Conservation (phyloP, 2,113 vertebrate genomes). For the Proterorhinus semilunaris region DNA sequence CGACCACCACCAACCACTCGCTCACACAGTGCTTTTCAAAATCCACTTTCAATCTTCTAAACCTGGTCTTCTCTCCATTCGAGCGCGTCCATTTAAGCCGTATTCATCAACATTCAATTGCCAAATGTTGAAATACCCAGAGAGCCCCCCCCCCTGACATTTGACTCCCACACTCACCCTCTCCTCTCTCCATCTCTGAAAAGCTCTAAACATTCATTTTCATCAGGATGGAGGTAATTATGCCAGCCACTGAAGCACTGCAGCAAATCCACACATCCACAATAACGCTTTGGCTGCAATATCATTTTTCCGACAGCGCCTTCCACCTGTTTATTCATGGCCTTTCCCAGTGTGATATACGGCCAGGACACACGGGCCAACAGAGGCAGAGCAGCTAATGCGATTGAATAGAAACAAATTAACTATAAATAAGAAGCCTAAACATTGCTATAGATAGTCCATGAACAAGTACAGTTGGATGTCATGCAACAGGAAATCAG, state of each 20-base stretch:
- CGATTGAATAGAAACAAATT: constrained; percentile 59
- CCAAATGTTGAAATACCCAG: constrained; percentile 35
- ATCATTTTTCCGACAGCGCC: constrained; percentile 58
- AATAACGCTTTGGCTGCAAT: constrained; percentile 64
- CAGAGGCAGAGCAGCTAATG: constrained; percentile 57
- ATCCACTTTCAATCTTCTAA: neutral
- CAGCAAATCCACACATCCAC: constrained; percentile 57
- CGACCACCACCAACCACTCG: too few relatives aligned
- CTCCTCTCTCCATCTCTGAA: constrained; percentile 31
- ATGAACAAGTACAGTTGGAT: neutral
- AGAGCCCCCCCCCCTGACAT: constrained; percentile 30
- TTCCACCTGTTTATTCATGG: constrained; percentile 65
- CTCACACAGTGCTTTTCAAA: too few relatives aligned
- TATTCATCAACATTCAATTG: constrained; percentile 44
- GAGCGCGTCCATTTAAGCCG: constrained; percentile 24
- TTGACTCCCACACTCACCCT: constrained; percentile 41
- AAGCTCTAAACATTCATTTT: constrained; percentile 54
- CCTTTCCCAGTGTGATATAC: constrained; percentile 57
- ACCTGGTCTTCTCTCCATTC: neutral
- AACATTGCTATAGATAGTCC: neutral
- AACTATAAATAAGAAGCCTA: constrained; percentile 23
- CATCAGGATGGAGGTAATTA: constrained; percentile 61
- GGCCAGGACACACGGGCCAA: constrained; percentile 33
- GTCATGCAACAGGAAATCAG: too few relatives aligned
- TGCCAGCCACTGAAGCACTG: constrained; percentile 58